Evolutionary conservation across 2,113 vertebrate species (phyloP).

Genomic region (Pelvicachromis taeniatus): DNA sequence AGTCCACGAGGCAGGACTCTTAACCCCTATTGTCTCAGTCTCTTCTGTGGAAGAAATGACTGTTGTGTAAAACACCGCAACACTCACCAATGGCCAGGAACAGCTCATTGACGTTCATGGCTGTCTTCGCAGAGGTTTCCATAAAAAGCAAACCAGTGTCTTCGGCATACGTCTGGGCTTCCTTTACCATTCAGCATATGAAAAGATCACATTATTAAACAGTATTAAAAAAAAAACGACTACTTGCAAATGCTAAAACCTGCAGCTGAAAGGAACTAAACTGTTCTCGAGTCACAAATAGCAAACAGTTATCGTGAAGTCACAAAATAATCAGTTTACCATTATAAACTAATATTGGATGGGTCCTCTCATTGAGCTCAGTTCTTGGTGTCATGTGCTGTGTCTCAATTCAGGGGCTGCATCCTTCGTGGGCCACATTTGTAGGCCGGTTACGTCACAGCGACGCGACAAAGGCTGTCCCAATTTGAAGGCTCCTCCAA

Average conservation of each 20-base stretch:
- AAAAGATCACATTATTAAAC: not conserved
- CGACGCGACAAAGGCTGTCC: too few relatives aligned
- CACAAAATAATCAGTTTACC: not conserved
- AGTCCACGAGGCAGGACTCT: not conserved
- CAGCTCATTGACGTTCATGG: constrained; percentile 83
- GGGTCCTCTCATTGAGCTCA: not conserved
- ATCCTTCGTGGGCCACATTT: too few relatives aligned
- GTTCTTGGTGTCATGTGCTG: not conserved
- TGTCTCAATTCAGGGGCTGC: too few relatives aligned
- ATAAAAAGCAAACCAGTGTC: constrained; percentile 82
- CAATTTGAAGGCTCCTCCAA: too few relatives aligned
- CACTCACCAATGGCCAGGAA: constrained; percentile 81
- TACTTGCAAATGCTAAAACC: not conserved
- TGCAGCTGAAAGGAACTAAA: not conserved
- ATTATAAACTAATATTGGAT: not conserved
- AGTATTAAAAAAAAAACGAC: not conserved
- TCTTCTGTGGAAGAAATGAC: not conserved
- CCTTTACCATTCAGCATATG: constrained; percentile 47
- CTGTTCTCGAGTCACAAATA: not conserved
- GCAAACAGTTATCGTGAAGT: not conserved
- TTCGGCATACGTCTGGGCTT: constrained; percentile 80
- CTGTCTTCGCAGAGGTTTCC: constrained; percentile 83
- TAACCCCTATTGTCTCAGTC: not conserved
- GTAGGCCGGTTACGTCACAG: too few relatives aligned
- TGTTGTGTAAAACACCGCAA: not conserved